phyloP scores from a whole-genome alignment of 1,140 invertebrate genomes.

The Dendrolimus punctatus region DNA sequence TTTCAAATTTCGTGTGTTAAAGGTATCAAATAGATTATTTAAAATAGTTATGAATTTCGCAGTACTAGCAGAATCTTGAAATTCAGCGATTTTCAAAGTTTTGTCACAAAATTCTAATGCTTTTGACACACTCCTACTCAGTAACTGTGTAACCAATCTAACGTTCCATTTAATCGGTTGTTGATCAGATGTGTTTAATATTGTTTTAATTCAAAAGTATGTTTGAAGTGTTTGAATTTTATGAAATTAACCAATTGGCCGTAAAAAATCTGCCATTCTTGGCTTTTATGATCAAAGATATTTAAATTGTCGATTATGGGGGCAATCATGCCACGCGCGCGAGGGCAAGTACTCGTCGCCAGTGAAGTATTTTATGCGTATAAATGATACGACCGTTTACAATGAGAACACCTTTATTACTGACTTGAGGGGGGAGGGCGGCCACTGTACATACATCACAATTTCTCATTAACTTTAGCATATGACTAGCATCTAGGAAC shows the following conservation, averaged over 20 bases:
- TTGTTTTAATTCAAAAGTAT: conserved; percentile 13
- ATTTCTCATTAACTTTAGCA: conserved; percentile 19
- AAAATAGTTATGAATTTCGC: conserved; percentile 13
- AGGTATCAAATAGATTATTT: conserved; percentile 20
- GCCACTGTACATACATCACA: conserved; percentile 3
- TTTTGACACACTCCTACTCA: conserved; percentile 8
- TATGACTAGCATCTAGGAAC: conserved; percentile 17
- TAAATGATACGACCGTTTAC: neutral
- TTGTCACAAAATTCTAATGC: conserved; percentile 12
- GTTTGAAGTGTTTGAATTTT: conserved; percentile 11
- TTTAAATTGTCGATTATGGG: too few species aligned
- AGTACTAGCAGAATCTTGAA: conserved; percentile 11
- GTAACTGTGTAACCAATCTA: conserved; percentile 4
- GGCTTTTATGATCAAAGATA: too few species aligned
- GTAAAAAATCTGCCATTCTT: too few species aligned
- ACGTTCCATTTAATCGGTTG: conserved; percentile 14
- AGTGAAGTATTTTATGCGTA: too few species aligned
- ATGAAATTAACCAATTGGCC: too few species aligned
- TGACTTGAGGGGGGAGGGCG: too few species aligned
- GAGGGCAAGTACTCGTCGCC: too few species aligned
- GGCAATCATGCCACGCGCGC: too few species aligned
- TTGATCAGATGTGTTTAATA: conserved; percentile 13
- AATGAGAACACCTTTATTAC: conserved; percentile 13
- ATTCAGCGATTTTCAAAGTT: conserved; percentile 4
- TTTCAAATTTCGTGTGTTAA: conserved; percentile 11